Conservation (phyloP, 2,888 invertebrate species). For the Luperina testacea region DNA sequence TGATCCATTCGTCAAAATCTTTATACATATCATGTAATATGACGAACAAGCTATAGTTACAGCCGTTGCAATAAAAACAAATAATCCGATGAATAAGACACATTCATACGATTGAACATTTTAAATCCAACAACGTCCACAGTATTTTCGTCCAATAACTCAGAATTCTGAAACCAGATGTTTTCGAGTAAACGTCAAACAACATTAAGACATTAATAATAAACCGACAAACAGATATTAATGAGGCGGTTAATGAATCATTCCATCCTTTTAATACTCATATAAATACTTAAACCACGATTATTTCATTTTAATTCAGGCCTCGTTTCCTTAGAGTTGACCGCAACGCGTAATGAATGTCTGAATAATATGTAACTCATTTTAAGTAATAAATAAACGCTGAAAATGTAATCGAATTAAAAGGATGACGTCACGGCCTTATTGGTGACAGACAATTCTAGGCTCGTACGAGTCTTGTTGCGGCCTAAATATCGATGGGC, state of each 20-base stretch:
- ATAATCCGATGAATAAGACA: constrained; percentile 7
- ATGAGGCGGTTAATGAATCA: constrained; percentile 43
- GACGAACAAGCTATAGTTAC: not conserved
- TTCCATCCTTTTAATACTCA: constrained; percentile 20
- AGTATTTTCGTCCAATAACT: constrained; percentile 27
- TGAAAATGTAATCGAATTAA: not conserved
- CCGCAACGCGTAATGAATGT: constrained; percentile 41
- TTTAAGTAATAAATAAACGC: constrained; percentile 7
- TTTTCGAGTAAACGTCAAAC: constrained; percentile 20
- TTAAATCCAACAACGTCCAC: not conserved
- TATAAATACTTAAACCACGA: constrained; percentile 21
- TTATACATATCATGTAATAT: constrained; percentile 13
- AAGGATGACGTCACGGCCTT: constrained; percentile 23
- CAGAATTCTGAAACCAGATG: constrained; percentile 27
- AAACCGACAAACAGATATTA: constrained; percentile 29
- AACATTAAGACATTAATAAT: constrained; percentile 34
- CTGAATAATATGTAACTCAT: constrained; percentile 14
- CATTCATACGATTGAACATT: not conserved
- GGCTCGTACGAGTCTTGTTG: constrained; percentile 9
- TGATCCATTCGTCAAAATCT: not conserved
- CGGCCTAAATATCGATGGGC: constrained; percentile 24
- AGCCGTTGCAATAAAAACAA: constrained; percentile 12
- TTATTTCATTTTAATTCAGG: constrained; percentile 30
- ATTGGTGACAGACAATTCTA: constrained; percentile 23
- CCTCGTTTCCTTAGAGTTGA: constrained; percentile 11